Conservation (phyloP, 2,888 invertebrate species). For the Ormyrus thymus region DNA sequence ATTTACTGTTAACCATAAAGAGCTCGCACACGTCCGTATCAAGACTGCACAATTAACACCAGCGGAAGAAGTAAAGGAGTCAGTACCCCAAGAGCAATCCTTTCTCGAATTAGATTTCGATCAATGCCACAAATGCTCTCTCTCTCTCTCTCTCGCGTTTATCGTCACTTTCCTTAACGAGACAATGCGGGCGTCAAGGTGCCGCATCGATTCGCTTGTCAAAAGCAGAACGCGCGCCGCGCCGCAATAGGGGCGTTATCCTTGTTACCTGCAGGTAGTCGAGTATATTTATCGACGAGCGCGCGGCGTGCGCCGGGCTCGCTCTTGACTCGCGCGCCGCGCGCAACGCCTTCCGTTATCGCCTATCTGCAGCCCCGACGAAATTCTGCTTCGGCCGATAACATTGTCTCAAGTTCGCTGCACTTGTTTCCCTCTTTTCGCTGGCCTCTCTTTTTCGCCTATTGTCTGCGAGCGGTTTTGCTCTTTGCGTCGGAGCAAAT, state of each 20-base stretch:
- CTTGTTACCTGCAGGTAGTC: conserved; percentile 42
- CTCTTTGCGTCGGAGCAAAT: not conserved
- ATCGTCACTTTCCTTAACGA: conserved; percentile 18
- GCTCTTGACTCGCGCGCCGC: not conserved
- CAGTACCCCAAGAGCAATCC: too few relatives aligned
- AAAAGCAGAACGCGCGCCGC: conserved; percentile 36
- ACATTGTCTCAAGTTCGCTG: conserved; percentile 44
- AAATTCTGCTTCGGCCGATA: conserved; percentile 31
- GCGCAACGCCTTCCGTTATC: conserved; percentile 25
- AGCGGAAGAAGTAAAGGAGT: too few relatives aligned
- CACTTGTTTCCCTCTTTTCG: conserved; percentile 3
- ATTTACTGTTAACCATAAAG: not conserved
- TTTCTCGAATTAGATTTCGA: conserved; percentile 40
- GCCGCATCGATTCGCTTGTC: conserved; percentile 52
- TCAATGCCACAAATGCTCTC: not conserved
- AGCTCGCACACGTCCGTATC: too few relatives aligned
- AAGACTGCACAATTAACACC: too few relatives aligned
- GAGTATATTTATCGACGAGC: too few relatives aligned
- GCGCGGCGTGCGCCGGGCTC: not conserved
- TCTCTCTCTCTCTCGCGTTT: not conserved
- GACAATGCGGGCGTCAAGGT: conserved; percentile 65
- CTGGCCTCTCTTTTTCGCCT: not conserved
- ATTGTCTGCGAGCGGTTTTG: not conserved
- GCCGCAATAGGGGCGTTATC: conserved; percentile 59
- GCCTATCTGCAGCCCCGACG: conserved; percentile 25